A percentile compares a stretch with the other conserved stretches of the same genome.
phyloP scores from a whole-genome alignment of 1,140 invertebrate species.

The Drosophila malerkotliana region DNA sequence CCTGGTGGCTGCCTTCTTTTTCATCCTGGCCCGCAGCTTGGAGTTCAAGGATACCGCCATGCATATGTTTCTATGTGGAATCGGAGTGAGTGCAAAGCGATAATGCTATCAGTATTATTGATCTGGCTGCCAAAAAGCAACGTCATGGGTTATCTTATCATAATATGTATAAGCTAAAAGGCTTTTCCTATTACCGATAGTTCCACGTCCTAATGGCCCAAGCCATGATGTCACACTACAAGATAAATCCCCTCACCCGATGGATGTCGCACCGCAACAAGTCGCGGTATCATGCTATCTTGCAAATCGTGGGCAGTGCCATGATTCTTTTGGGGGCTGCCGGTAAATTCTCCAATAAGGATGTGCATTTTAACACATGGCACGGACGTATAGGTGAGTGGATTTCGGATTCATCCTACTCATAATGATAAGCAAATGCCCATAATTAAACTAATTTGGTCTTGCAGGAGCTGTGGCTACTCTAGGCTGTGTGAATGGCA shows the following conservation, averaged over 20 bases:
- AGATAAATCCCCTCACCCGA: constrained; percentile 69
- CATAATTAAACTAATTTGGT: not conserved
- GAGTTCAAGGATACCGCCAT: constrained; percentile 77
- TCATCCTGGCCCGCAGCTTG: constrained; percentile 62
- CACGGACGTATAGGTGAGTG: constrained; percentile 73
- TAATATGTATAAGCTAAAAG: not conserved
- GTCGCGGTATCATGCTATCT: constrained; percentile 68
- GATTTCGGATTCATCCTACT: not conserved
- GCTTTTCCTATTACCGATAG: constrained; percentile 29
- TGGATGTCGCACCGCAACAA: constrained; percentile 76
- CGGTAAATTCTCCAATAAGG: constrained; percentile 69
- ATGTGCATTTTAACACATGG: constrained; percentile 73
- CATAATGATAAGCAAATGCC: not conserved
- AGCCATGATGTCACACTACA: constrained; percentile 80
- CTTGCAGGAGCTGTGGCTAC: constrained; percentile 56
- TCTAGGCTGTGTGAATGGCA: constrained; percentile 64
- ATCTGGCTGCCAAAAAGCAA: constrained; percentile 15
- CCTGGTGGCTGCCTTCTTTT: constrained; percentile 67
- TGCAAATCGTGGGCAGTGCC: constrained; percentile 68
- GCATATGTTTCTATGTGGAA: constrained; percentile 74
- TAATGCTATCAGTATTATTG: constrained; percentile 18
- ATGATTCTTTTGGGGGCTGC: constrained; percentile 68
- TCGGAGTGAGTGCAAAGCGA: constrained; percentile 57
- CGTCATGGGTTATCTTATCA: constrained; percentile 46
- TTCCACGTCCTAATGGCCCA: constrained; percentile 75